Evolutionary conservation across 1,140 invertebrate species (phyloP), one percentile per base, ranked within the genome.

Genomic region (Druon quercuslanigerum): DNA sequence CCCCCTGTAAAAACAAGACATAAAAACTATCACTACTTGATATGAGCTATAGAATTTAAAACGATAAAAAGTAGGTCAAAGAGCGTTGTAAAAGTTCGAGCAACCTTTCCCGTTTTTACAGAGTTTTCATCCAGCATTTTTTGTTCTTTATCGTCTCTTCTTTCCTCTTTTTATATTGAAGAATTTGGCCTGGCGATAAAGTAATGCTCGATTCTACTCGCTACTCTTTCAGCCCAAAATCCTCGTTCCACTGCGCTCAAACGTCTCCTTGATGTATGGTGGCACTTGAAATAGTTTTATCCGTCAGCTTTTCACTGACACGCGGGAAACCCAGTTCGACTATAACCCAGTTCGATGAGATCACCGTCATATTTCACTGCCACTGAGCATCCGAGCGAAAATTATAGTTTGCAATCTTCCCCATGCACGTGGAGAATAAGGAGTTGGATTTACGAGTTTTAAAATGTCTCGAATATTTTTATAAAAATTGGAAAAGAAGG

Each of bases 331-430:
- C 81, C 77, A 80, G 56, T 75, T 73, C 71, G 46, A 79, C 78
- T 80, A 80, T 82, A 80, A 80, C 80, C 77, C 78, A 80, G 78
- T 82, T 84, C 81, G 75, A 80, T 79, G 71, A 74, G 80, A 66
- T 79, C 80, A 71, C 75, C 77, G 77, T 80, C 78, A 79, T 84
- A 82, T 82, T 82, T 84, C 76, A 71, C 71, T 60, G 79, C 79
- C 79, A 84, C 57, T 74, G 81, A 72, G 76, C 73, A 77, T 54
- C 77, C 77, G 76, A 79, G 77, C 75, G 77, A 77, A 83, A 83
- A 79, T 87, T 87, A 85, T 83, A 80, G 82, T 79, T 80, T 81
- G 83, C 84, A 82, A 87, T 85, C 85, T 86, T 83, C 81, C 78
- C 78, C 60, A 13, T 12, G 40, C 40, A 17, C 17, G 17, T 20